Percentiles rank a stretch among this genome's conserved stretches.
Evolutionary conservation across 1,140 invertebrate genomes (phyloP).

Genomic region (Musca vetustissima): DNA sequence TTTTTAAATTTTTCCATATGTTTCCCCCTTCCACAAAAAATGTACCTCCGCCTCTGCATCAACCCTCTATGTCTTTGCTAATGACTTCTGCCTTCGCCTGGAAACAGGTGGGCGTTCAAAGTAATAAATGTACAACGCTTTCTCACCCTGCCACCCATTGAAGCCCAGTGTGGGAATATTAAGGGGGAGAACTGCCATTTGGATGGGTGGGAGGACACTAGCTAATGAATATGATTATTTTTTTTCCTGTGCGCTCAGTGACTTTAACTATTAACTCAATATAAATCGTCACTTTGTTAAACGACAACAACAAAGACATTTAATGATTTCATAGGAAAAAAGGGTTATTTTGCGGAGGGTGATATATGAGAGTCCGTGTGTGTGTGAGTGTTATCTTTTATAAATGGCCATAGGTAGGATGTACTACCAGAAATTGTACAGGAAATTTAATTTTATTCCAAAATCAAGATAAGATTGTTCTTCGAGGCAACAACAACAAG

Average conservation of each 20-base stretch:
- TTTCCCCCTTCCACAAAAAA: no score
- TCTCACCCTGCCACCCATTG: not conserved
- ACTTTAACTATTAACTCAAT: conserved; percentile 50
- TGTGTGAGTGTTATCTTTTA: not conserved
- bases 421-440: not conserved
- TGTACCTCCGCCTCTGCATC: not conserved
- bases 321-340: no score
- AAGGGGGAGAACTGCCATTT: no score
- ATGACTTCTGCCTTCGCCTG: not conserved
- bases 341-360: not conserved
- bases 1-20: no score
- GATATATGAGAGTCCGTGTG: not conserved
- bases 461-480: conserved; percentile 44
- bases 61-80: not conserved
- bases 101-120: conserved; percentile 29
- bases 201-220: not conserved
- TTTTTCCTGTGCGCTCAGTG: conserved; percentile 26
- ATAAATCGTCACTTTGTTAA: conserved; percentile 38
- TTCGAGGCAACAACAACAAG: no score
- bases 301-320: not conserved
- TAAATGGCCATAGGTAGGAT: conserved; percentile 4
- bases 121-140: conserved; percentile 4
- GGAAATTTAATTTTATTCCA: conserved; percentile 53
- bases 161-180: not conserved
- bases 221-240: conserved; percentile 35